Evolutionary conservation across 2,113 vertebrate species (phyloP), one percentile per base, ranked within the genome.

Genomic region (Hippocampus zosterae): DNA sequence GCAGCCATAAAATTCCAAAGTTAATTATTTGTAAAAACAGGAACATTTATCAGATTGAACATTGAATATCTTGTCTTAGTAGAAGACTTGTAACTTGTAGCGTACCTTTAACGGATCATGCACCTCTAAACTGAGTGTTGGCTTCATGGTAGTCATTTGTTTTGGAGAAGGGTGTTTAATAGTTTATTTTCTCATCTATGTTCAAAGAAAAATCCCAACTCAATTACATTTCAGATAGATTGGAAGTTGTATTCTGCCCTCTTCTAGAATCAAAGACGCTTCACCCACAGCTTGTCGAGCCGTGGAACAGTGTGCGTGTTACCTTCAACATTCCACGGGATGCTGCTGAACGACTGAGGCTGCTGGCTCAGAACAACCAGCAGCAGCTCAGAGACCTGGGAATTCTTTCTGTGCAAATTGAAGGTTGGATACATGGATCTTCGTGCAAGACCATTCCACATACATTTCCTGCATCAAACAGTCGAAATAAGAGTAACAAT

Each of bases 311-410:
- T 0, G 97, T 99, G 25, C 94, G 97, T 0, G 97, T 99, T 67
- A 99, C 97, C 23, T 99, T 99, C 86, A 98, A 95, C 84, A 98
- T 99, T 85, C 97, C 97, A 74, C 90, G 96, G 5, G 97, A 99
- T 82, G 97, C 97, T 12, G 97, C 97, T 0, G 96, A 99, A 78
- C 92, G 97, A 13, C 91, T 99, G 72, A 90, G 97, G 7, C 89
- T 96, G 73, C 89, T 99, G 83, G 97, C 96, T 59, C 97, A 99
- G 89, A 98, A 91, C 86, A 99, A 99, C 80, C 97, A 97, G 84
- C 97, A 98, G 68, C 97, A 99, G 87, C 95, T 99, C 53, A 92
- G 97, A 69, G 97, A 99, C 74, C 88, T 99, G 84, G 97, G 97
- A 71, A 99, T 99, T 76, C 95, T 99, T 67, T 98, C 97, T 0